A percentile compares a stretch with the other conserved stretches of the same genome.
Evolutionary conservation across 2,113 vertebrate species (phyloP).

Genomic region (Candoia aspera): DNA sequence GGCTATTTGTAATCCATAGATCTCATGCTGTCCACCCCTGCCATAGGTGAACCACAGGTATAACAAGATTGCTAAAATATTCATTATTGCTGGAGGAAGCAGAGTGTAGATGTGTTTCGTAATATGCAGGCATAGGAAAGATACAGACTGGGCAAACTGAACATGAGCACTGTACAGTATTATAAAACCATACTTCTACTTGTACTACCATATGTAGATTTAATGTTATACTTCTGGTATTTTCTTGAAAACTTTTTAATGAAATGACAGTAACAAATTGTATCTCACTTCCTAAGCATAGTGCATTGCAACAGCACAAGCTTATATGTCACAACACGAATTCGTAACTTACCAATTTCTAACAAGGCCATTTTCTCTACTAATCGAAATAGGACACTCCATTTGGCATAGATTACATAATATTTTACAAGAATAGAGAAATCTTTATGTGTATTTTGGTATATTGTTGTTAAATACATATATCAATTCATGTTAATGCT

Average conservation of each 20-base stretch:
- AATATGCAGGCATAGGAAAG: neutral
- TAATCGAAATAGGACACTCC: neutral
- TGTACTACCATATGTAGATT: neutral
- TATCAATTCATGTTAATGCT: neutral
- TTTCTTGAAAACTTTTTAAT: constrained; percentile 10
- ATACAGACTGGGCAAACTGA: neutral
- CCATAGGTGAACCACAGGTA: too few species aligned
- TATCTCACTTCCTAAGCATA: neutral
- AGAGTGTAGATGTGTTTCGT: neutral
- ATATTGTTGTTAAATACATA: neutral
- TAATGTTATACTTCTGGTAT: neutral
- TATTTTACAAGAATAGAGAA: neutral
- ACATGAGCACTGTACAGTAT: neutral
- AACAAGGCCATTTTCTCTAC: neutral
- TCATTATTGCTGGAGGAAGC: neutral
- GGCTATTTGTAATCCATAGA: neutral
- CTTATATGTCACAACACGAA: neutral
- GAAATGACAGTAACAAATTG: neutral
- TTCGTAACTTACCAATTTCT: neutral
- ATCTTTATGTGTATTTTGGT: neutral
- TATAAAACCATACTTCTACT: neutral
- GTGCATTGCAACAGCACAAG: neutral
- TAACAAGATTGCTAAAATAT: neutral
- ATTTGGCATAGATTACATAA: neutral
- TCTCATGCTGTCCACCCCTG: neutral